phyloP scores from a whole-genome alignment of 2,113 vertebrate genomes.

The Microtus pennsylvanicus region DNA sequence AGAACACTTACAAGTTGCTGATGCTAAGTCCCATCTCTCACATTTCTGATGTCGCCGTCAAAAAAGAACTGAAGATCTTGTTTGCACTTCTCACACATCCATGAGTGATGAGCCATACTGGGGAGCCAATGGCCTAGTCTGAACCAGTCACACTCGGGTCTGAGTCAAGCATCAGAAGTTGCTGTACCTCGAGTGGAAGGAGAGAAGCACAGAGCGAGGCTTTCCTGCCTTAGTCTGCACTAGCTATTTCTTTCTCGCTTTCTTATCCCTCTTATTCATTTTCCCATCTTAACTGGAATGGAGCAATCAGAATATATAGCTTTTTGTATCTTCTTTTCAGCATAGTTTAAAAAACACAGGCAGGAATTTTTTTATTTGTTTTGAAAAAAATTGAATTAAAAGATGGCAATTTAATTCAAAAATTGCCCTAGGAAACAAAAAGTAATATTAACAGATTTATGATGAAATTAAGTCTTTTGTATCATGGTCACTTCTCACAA shows the following conservation, averaged over 20 bases:
- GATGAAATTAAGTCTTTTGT: neutral
- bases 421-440: slow-evolving; percentile 7
- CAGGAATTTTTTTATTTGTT: neutral
- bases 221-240: neutral
- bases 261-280: neutral
- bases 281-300: neutral
- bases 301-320: neutral
- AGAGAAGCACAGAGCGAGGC: neutral
- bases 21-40: too few species aligned
- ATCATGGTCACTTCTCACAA: neutral
- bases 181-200: neutral
- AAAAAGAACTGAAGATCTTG: too few species aligned
- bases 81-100: neutral
- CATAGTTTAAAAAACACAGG: neutral
- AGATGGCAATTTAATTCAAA: slow-evolving; percentile 2
- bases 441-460: neutral
- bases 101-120: neutral
- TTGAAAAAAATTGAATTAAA: slow-evolving; percentile 39
- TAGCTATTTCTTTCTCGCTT: neutral
- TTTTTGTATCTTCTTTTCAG: neutral
- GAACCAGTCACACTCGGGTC: neutral
- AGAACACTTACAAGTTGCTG: too few species aligned
- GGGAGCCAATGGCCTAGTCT: neutral
- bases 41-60: neutral
- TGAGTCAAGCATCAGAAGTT: neutral